Evolutionary conservation across 2,888 invertebrate species (phyloP).

Genomic region (Lamellibrachia columna): DNA sequence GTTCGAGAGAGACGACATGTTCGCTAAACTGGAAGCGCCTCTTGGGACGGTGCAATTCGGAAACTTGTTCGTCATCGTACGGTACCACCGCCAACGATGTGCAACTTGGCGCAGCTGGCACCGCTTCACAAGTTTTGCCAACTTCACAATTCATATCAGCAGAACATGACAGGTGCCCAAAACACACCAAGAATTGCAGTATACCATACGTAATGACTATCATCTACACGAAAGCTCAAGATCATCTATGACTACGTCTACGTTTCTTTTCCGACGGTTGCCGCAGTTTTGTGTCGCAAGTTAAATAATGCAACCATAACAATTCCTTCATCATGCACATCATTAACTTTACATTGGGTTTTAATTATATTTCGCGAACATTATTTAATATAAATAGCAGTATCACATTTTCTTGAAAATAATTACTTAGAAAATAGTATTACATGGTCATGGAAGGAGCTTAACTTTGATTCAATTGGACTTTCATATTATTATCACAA

Average conservation of each 20-base stretch:
- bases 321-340: not conserved
- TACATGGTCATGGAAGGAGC: not conserved
- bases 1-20: conserved; percentile 46
- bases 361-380: not conserved
- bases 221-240: not conserved
- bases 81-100: conserved; percentile 34
- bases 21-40: conserved; percentile 32
- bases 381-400: not conserved
- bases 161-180: not conserved
- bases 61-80: conserved; percentile 35
- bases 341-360: not conserved
- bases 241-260: not conserved
- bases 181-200: not conserved
- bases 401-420: not conserved
- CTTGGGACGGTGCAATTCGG: conserved; percentile 32
- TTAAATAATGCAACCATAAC: not conserved
- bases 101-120: not conserved
- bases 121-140: not conserved
- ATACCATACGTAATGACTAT: not conserved
- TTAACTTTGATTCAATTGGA: not conserved
- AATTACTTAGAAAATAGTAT: not conserved
- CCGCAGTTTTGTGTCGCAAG: not conserved
- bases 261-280: not conserved
- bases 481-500: not conserved
- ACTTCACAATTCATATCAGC: not conserved